Evolutionary conservation across 2,113 vertebrate genomes (phyloP).

Genomic region (Arizona elegans): DNA sequence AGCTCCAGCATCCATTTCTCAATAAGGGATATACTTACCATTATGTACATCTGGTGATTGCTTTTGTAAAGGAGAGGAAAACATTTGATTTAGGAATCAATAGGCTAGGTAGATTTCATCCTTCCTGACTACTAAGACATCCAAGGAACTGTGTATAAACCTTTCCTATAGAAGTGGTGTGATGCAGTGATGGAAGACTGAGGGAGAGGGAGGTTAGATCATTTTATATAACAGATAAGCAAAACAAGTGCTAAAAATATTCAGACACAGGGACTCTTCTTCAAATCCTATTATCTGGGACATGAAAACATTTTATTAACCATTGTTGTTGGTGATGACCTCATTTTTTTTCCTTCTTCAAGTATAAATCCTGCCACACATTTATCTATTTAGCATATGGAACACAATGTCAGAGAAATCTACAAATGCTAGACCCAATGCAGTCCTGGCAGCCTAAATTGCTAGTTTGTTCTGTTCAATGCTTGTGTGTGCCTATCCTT

Average conservation of each 20-base stretch:
- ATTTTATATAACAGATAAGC: neutral
- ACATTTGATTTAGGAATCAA: neutral
- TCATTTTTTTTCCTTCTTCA: neutral
- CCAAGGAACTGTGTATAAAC: neutral
- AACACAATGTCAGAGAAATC: neutral
- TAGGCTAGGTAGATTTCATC: neutral
- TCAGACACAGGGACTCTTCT: neutral
- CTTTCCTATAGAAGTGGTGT: neutral
- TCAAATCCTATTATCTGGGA: neutral
- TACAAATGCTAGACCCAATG: neutral
- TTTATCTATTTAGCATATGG: neutral
- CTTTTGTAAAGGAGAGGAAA: neutral
- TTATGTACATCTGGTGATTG: neutral
- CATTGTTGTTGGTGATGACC: neutral
- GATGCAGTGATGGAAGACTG: neutral
- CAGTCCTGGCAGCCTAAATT: neutral
- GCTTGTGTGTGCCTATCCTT: neutral
- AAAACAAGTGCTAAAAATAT: neutral
- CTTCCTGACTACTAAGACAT: neutral
- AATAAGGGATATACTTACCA: neutral
- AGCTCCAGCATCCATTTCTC: neutral
- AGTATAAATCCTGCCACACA: neutral
- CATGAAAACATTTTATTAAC: neutral
- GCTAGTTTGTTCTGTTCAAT: neutral
- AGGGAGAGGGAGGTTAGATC: neutral